Conservation (phyloP, 2,797 vertebrate species). For the Myotis findleyi region DNA sequence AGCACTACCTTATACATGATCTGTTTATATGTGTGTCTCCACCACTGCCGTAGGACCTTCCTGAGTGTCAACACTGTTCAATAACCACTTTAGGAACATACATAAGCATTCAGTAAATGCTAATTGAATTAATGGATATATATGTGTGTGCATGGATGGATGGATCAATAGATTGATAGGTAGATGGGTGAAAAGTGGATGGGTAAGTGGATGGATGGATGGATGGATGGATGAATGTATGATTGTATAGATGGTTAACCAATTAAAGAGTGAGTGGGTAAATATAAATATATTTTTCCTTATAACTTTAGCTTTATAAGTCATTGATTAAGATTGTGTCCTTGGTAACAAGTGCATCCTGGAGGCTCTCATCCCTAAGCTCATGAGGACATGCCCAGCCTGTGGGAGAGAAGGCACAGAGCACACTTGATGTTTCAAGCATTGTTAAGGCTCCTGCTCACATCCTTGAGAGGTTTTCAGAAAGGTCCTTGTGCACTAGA, state of each 20-base stretch:
- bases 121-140: neutral
- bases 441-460: slow-evolving; percentile 67
- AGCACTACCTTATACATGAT: neutral
- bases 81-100: neutral
- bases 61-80: neutral
- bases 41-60: neutral
- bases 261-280: slow-evolving; percentile 14
- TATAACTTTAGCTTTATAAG: slow-evolving; percentile 25
- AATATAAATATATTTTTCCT: neutral
- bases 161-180: neutral
- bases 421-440: slow-evolving; percentile 60
- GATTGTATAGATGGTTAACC: neutral
- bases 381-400: slow-evolving; percentile 42
- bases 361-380: slow-evolving; percentile 48
- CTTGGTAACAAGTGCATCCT: slow-evolving; percentile 66
- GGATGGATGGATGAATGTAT: neutral
- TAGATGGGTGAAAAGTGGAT: neutral
- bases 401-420: slow-evolving; percentile 47
- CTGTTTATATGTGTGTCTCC: neutral
- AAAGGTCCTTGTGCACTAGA: slow-evolving; percentile 70
- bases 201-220: neutral
- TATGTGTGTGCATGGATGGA: neutral
- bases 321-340: slow-evolving; percentile 70
- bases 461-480: slow-evolving; percentile 76
- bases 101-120: neutral